A percentile compares a stretch with the other conserved stretches of the same genome.
These are phyloP conservation scores for Spheniscus humboldti DNA, from an alignment of 2,797 vertebrate species.

Conservation along the genomic window DNA sequence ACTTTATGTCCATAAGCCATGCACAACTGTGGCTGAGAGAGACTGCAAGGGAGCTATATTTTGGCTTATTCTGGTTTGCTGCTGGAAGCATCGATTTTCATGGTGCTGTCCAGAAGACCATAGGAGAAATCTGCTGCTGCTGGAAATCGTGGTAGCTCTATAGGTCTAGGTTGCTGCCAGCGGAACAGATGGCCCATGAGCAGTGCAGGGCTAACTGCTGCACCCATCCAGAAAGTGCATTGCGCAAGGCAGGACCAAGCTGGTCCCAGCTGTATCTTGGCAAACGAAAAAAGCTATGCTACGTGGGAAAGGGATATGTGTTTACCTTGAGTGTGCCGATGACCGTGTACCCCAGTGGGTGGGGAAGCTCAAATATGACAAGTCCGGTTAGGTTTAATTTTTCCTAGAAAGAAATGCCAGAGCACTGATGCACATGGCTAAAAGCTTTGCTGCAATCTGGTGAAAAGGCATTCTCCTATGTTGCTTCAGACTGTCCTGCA, in stretches of 20 bases:
- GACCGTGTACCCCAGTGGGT: not conserved
- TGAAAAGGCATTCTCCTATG: not conserved
- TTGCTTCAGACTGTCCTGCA: not conserved
- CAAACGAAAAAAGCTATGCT: not conserved
- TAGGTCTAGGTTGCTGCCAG: not conserved
- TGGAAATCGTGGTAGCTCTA: not conserved
- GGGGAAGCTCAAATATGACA: not conserved
- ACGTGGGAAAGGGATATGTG: not conserved
- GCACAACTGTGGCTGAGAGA: fast-evolving
- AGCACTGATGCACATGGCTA: not conserved
- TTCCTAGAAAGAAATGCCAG: not conserved
- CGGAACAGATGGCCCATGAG: not conserved
- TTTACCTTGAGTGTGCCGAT: not conserved
- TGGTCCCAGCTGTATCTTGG: not conserved
- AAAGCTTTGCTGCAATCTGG: not conserved
- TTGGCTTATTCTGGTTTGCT: not conserved
- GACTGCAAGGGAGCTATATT: not conserved
- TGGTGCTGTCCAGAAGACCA: not conserved
- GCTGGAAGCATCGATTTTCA: not conserved
- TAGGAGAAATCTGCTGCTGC: not conserved
- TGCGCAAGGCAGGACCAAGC: not conserved
- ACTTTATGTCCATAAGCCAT: not conserved
- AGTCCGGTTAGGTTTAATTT: not conserved
- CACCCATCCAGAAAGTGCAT: not conserved
- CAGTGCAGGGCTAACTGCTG: not conserved